phyloP scores from a whole-genome alignment of 2,888 invertebrate species.

The Smittia sp. region DNA sequence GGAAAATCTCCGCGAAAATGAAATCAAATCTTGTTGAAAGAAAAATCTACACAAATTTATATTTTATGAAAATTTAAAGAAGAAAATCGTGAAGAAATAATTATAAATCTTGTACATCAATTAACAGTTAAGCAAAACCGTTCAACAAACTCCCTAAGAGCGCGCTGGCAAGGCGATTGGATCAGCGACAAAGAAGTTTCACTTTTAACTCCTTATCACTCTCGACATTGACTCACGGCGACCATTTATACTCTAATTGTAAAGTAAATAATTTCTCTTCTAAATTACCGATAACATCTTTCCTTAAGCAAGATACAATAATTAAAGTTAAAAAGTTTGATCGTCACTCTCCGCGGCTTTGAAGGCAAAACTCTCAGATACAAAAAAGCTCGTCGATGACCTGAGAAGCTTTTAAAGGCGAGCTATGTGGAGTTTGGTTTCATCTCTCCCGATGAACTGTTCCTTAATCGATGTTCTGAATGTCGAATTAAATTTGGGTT shows the following conservation, averaged over 20 bases:
- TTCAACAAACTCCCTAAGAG: not conserved
- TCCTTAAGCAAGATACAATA: too few species aligned
- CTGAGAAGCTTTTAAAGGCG: not conserved
- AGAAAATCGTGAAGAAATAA: not conserved
- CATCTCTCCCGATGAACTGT: too few species aligned
- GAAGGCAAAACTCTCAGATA: not conserved
- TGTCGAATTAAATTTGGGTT: too few species aligned
- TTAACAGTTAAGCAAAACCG: not conserved
- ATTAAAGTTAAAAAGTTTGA: not conserved
- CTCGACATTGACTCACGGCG: too few species aligned
- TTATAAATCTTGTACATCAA: conserved; percentile 9
- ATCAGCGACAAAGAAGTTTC: too few species aligned
- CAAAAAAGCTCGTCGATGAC: not conserved
- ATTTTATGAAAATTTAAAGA: conserved; percentile 1
- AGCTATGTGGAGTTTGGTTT: too few species aligned
- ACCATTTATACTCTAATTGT: too few species aligned
- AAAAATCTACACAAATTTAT: conserved; percentile 4
- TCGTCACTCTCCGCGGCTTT: not conserved
- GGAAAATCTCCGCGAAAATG: not conserved
- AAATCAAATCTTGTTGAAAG: not conserved
- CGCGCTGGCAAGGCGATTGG: too few species aligned
- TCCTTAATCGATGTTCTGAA: too few species aligned
- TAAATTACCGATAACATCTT: too few species aligned
- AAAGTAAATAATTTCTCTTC: too few species aligned
- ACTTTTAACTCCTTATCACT: too few species aligned